Evolutionary conservation across 1,140 invertebrate species (phyloP), one percentile per base, ranked within the genome.

Genomic region (Drosophila novamexicana): DNA sequence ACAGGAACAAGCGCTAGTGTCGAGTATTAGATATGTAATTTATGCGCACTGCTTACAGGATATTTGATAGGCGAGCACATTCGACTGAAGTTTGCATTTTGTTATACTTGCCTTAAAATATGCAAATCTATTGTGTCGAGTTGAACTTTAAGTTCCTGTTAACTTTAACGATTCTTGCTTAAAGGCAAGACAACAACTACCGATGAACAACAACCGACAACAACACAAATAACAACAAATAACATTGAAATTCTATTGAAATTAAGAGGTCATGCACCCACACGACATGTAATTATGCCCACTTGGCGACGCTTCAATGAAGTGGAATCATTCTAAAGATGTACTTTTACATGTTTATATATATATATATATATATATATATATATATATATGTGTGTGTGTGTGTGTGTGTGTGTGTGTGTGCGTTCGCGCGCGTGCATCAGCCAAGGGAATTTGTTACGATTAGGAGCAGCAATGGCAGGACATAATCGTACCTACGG

Each of bases 241-340:
- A 29, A 29, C 22, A 85, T 69, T 58, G 42, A 62, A 75, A 78
- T 86, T 86, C 70, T 69, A 72, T 65, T 58, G 56, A 79, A 88
- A 79, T 86, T 86, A 86, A 79, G 83, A 82, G 83, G 79, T 88
- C 82, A 79, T 82, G 49, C 70, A 85, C 82, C 82, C 70, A 68
- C 47, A 67, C 14, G 53, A 57, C 65, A 64, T 70, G 77, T 82
- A 86, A 88, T 88, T 86, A 85, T 82, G 67, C 59, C 75, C 82
- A 81, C 75, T 85, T 75, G 82, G 66, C 58, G 70, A 72, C 74
- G 81, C 78, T 86, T 78, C 78, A 86, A 86, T 85, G 70, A 78
- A 85, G 78, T 83, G 81, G 72, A 83, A 83, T 69, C 71, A 39
- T 59, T 62, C 29, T 56, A 58, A 49, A 29, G 22, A 29, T 68